Base-by-base conservation (phyloP, 2,113 vertebrate species). In the Lycaon pictus region DNA sequence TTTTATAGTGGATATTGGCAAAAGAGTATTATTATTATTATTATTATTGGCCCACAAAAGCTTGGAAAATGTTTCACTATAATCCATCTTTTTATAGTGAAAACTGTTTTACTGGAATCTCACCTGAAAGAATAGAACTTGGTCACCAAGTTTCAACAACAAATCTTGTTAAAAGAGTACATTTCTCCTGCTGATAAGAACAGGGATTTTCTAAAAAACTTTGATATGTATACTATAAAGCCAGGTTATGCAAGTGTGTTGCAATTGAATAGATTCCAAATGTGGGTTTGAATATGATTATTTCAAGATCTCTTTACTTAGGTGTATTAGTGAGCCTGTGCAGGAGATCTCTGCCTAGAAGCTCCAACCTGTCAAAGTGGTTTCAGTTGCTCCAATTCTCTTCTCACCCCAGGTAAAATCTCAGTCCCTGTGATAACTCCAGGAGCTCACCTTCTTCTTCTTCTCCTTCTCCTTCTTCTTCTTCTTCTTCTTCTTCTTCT, bases 1-100 rank as follows among this genome's bases (percentile, higher is more conserved):
- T 37, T 20, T 72, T 72, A 72, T 37, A 72, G 20, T 72, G 11
- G 43, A 51, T 51, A 88, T 48, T 91, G 56, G 15, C 25, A 82
- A 81, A 82, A 77, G 6, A 92, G 29, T 71, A 62, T 43, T 81
- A 89, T 67, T 76, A 53, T 90, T 71, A 53, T 90, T 71, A 62
- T 43, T 81, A 89, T 67, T 76, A 53, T 90, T n/a, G 23, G 1
- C 10, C 43, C 53, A 4, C 32, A 76, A 93, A 62, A 55, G 25
- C 60, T 96, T 95, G 93, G 72, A 77, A 89, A 67, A 90, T 10
- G 62, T 97, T 97, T 92, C 5, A 17, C 19, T 65, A 13, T 35
- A 93, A 53, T 56, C 35, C 35, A 56, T 60, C 11, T 92, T 90
- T 37, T 80, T 58, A 82, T 62, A 83, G 62, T 81, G 20, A 88